Base-by-base conservation (phyloP, 1,140 invertebrate genomes). In the Hylaeus anthracinus region DNA sequence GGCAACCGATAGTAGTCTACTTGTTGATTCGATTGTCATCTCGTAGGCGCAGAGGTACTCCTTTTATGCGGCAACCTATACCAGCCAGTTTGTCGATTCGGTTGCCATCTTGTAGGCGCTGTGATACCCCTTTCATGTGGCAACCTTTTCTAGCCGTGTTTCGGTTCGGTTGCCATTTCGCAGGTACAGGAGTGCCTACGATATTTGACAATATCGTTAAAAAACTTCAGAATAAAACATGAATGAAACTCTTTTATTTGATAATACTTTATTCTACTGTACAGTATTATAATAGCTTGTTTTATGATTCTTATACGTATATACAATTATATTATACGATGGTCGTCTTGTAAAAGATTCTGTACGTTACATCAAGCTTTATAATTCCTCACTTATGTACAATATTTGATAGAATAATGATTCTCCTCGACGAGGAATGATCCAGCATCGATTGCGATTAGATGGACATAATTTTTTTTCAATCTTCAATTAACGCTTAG, bases 191-290 rank as follows among this genome's bases (percentile, higher is more conserved):
- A 26, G 4, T 48, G 8, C 45, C 5, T 48, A 48, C 5, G 45
- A 3, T 8, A 48, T 48, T 48, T 51, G 48, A 51, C 8, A 51
- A 51, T 51, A 8, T 51, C 5, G 3, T 51, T 51, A 51, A 6
- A 51, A 56, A 56, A 56, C 45, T 3, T 56, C 55, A 61, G 9
- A 39, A 39, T 6, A 66, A 45, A 66, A 8, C 12, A 60, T 64
- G 39, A 51, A 39, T 12, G 6, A 53, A 63, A 64, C 37, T 37
- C 15, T n/a, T 72, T 43, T 60, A 72, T 84, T 87, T 73, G 73
- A 75, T 81, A 60, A 70, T 81, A 39, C 51, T 86, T 84, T 86
- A 79, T 83, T 86, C 86, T 88, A 87, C 81, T 86, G 85, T 90
- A 88, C 85, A 89, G 81, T 82, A 61, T 76, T 78, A 66, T 75